phyloP scores from a whole-genome alignment of 2,797 vertebrate genomes.

The Myotis myotis region DNA sequence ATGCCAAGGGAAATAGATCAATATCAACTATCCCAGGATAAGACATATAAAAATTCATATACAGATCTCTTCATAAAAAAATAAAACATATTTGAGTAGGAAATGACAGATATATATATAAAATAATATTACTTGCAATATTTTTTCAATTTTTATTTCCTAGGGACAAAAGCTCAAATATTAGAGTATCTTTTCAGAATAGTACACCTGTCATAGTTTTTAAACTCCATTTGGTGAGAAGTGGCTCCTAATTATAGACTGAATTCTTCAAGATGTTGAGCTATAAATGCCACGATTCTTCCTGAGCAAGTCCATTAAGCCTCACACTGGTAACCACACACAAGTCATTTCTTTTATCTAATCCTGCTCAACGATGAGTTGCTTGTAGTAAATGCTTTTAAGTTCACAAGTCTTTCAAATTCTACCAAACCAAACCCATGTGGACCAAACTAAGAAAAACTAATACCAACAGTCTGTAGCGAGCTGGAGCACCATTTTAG shows the following conservation, averaged over 20 bases:
- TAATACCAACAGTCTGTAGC: neutral
- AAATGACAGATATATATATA: neutral
- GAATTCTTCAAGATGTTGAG: neutral
- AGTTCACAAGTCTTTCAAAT: neutral
- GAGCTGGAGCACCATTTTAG: neutral
- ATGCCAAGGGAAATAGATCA: neutral
- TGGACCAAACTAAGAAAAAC: neutral
- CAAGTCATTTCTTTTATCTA: neutral
- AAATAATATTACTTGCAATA: neutral
- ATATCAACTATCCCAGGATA: neutral
- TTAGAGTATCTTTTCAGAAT: neutral
- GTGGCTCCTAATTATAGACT: neutral
- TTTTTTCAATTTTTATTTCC: slow-evolving; percentile 7
- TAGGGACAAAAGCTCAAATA: neutral
- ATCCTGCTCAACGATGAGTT: neutral
- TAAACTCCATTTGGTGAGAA: neutral
- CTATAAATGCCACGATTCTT: neutral
- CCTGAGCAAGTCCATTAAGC: neutral
- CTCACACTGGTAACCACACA: neutral
- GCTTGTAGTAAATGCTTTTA: neutral
- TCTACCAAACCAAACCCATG: neutral
- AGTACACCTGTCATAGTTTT: neutral
- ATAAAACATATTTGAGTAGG: neutral
- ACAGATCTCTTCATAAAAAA: neutral
- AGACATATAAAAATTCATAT: neutral